A percentile compares a stretch with the other conserved stretches of the same genome.
These are phyloP conservation scores for Apostichopus japonicus DNA, from an alignment of 35 echinoderm and acorn worm genomes.

Conservation along the genomic window DNA sequence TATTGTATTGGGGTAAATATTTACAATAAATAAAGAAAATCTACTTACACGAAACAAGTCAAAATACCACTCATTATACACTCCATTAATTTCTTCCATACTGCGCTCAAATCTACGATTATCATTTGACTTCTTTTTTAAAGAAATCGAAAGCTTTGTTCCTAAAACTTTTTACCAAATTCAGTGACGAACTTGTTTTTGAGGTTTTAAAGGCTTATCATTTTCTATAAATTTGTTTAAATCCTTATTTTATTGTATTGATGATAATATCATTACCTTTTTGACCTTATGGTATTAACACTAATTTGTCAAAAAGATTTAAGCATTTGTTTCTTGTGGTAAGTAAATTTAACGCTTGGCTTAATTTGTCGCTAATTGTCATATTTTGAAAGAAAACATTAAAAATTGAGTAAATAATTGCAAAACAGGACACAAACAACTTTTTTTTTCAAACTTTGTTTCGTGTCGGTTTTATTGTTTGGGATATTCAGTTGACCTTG, in stretches of 20 bases:
- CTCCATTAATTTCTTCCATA: slow-evolving; percentile 17
- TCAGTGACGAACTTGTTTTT: not conserved
- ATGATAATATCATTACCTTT: slow-evolving; percentile 26
- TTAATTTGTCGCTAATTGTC: not conserved
- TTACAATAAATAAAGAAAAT: slow-evolving; percentile 13
- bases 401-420: not conserved
- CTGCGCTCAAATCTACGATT: not conserved
- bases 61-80: not conserved
- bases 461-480: too few species aligned
- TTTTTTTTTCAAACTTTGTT: too few species aligned
- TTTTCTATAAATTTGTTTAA: not conserved
- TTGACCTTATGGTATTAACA: not conserved
- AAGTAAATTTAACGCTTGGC: not conserved
- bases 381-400: not conserved
- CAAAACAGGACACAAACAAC: not conserved
- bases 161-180: not conserved
- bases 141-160: not conserved
- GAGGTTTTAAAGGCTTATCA: not conserved
- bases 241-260: slow-evolving; percentile 12
- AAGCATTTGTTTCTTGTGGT: not conserved
- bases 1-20: slow-evolving; percentile 11
- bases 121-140: not conserved
- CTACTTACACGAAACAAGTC: not conserved
- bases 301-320: slow-evolving; percentile 13
- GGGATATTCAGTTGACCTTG: too few species aligned